Evolutionary conservation across 2,888 invertebrate genomes (phyloP), one percentile per base, ranked within the genome.

Genomic region (Anthrax anthrax): DNA sequence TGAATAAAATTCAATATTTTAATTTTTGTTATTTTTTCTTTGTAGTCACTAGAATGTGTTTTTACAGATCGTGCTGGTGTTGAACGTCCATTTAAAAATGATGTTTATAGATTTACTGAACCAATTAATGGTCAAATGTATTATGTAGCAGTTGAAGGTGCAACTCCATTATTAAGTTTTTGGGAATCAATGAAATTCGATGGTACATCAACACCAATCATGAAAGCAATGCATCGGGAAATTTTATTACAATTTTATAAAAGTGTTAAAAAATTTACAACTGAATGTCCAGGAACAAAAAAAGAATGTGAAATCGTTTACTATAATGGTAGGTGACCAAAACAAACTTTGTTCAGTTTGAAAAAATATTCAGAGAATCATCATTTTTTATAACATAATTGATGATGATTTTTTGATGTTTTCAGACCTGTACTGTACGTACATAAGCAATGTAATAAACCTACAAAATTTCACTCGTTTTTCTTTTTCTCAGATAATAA

Each of bases 81-180:
- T 0, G 37, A 47, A 12, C 57, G 65, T 2, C 58, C 58, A 0
- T 65, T 53, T 37, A 57, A 56, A 48, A 62, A 62, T 51, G 62
- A 54, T 19, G 63, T 65, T 0, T 65, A 65, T 46, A 55, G 57
- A 17, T 51, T 63, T 4, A 57, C 29, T 0, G 39, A 40, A n/a
- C 17, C 46, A 19, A 56, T 64, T 4, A 56, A 61, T 46, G 55
- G 54, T 0, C 52, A 29, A n/a, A 44, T 19, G 4, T 65, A 60
- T 44, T 65, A 64, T 44, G 52, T 64, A 18, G 56, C 58, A 0
- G 44, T 64, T 32, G 65, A 65, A 52, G 64, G 64, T 1, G 65
- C 65, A 3, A 65, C 65, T 1, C 65, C 65, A 1, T 49, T 65
- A 52, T n/a, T 64, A 27, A 58, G 61, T 12, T 65, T 58, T 46